phyloP scores from a whole-genome alignment of 2,888 invertebrate species.

The Ephialtes manifestator region DNA sequence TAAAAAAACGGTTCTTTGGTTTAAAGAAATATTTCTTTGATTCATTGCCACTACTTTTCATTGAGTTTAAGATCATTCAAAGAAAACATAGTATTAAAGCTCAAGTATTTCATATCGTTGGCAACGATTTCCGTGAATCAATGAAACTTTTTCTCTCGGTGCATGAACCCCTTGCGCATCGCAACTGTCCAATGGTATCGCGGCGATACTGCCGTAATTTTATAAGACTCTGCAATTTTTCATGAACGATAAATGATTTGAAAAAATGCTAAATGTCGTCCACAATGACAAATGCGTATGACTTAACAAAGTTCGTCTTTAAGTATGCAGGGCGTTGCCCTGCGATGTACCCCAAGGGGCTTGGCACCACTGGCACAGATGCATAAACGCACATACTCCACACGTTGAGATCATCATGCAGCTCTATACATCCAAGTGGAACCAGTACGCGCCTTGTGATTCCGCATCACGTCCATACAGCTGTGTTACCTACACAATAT shows the following conservation, averaged over 20 bases:
- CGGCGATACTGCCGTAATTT: too few relatives aligned
- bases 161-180: too few relatives aligned
- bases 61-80: too few relatives aligned
- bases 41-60: too few relatives aligned
- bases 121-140: too few relatives aligned
- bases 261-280: background rate
- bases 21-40: too few relatives aligned
- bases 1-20: too few relatives aligned
- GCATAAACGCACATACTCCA: conserved; percentile 77
- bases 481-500: conserved; percentile 20
- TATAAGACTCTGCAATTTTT: background rate
- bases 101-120: too few relatives aligned
- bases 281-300: background rate
- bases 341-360: conserved; percentile 75
- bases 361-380: conserved; percentile 86
- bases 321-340: conserved; percentile 83
- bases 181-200: background rate
- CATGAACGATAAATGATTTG: background rate
- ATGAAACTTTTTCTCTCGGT: too few relatives aligned
- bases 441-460: conserved; percentile 28
- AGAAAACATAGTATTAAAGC: too few relatives aligned
- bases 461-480: conserved; percentile 39
- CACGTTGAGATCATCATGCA: conserved; percentile 38
- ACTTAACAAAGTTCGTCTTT: conserved; percentile 80
- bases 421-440: conserved; percentile 24